Conservation (phyloP, 2,888 invertebrate genomes). For the Agriopis aurantiaria region DNA sequence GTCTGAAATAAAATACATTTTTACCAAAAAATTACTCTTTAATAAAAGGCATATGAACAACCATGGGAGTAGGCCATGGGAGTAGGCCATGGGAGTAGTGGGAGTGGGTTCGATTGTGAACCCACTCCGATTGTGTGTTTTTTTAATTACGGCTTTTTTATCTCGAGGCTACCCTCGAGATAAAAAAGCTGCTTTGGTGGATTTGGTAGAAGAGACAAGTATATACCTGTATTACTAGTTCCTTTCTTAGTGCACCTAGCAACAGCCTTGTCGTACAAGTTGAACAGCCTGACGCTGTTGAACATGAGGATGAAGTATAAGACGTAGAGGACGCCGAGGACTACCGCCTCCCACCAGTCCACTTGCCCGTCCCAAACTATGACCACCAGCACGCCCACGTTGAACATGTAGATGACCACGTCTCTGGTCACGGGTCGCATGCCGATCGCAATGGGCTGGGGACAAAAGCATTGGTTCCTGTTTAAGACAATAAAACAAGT, state of each 20-base stretch:
- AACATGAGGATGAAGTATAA: slow-evolving; percentile 92
- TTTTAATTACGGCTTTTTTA: no score
- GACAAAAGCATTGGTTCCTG: slow-evolving; percentile 31
- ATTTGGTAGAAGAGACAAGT: no score
- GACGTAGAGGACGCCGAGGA: slow-evolving; percentile 91
- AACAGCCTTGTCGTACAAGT: slow-evolving; percentile 55
- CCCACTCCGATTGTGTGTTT: no score
- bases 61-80: no score
- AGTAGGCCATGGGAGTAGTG: no score
- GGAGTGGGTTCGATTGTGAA: no score
- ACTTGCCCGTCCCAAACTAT: slow-evolving; percentile 93
- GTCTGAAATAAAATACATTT: slow-evolving; percentile 56
- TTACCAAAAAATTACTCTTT: not conserved
- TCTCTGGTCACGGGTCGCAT: slow-evolving; percentile 94
- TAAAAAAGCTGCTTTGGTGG: no score
- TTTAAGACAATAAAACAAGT: not conserved
- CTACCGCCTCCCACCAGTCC: slow-evolving; percentile 92
- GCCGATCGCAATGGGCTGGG: slow-evolving; percentile 91
- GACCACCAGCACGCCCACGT: slow-evolving; percentile 89
- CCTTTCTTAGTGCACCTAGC: slow-evolving; percentile 44
- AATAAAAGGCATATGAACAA: no score
- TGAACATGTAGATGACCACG: slow-evolving; percentile 91
- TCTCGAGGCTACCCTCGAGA: no score
- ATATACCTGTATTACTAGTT: slow-evolving; percentile 27
- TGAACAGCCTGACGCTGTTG: slow-evolving; percentile 85